Conservation (phyloP, 2,888 invertebrate species). For the Hipparchia semele region DNA sequence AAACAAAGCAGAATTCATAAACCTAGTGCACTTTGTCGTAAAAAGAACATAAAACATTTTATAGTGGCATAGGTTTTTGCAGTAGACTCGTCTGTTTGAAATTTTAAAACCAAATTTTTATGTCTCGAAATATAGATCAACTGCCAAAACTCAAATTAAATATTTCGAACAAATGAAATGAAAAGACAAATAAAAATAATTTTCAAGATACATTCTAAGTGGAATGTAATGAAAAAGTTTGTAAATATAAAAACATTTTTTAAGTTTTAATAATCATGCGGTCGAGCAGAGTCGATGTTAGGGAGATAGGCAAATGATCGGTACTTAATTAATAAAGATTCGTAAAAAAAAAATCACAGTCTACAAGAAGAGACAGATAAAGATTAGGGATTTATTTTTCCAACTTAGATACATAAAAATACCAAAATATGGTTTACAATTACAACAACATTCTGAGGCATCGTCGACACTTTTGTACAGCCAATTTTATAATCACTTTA, state of each 20-base stretch:
- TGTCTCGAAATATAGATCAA: background rate
- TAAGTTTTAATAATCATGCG: too few relatives aligned
- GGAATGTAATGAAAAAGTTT: too few relatives aligned
- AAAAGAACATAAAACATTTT: slow-evolving; percentile 22
- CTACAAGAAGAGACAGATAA: too few relatives aligned
- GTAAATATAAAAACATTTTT: too few relatives aligned
- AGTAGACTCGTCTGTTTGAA: background rate
- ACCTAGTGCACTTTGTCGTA: slow-evolving; percentile 16
- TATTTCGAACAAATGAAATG: background rate
- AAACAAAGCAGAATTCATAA: slow-evolving; percentile 6
- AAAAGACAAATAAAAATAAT: too few relatives aligned
- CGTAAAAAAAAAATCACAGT: too few relatives aligned
- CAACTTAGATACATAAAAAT: too few relatives aligned
- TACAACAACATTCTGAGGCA: background rate
- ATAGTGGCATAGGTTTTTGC: slow-evolving; percentile 17
- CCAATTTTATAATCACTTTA: background rate
- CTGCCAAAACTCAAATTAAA: background rate
- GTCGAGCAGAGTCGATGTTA: too few relatives aligned
- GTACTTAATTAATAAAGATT: too few relatives aligned
- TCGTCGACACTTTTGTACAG: background rate
- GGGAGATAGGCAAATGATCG: too few relatives aligned
- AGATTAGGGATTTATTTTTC: too few relatives aligned
- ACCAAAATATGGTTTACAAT: background rate
- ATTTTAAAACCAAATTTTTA: background rate
- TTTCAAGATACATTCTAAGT: too few relatives aligned